Evolutionary conservation across 2,888 invertebrate genomes (phyloP).

Genomic region (Oxycera nigricornis): DNA sequence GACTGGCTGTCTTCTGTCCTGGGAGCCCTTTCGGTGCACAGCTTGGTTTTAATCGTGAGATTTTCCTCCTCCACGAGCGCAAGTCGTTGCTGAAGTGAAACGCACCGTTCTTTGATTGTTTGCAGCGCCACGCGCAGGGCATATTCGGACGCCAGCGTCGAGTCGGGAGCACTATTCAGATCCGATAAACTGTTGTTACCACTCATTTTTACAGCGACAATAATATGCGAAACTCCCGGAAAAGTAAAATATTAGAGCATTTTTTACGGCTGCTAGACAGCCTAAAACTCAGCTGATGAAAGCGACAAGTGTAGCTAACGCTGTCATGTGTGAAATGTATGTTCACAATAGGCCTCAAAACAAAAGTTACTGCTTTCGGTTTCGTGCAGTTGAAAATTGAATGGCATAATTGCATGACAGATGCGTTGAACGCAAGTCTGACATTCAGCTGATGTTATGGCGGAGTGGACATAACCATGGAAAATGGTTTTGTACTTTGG

Average conservation of each 20-base stretch:
- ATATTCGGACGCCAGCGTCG: constrained; percentile 53
- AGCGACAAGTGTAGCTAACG: background rate
- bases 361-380: background rate
- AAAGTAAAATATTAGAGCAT: background rate
- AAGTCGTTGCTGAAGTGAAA: constrained; percentile 75
- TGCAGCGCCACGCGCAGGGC: constrained; percentile 79
- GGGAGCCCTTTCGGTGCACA: background rate
- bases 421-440: background rate
- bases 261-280: background rate
- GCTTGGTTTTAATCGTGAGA: constrained; percentile 59
- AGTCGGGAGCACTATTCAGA: constrained; percentile 2
- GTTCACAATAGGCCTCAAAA: constrained; percentile 8
- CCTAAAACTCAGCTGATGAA: background rate
- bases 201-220: constrained; percentile 33
- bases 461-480: background rate
- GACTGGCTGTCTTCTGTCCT: constrained; percentile 58
- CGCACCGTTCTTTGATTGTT: constrained; percentile 83
- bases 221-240: background rate
- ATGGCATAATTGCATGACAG: background rate
- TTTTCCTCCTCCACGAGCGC: constrained; percentile 79
- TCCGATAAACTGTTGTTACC: constrained; percentile 40
- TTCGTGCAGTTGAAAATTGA: background rate
- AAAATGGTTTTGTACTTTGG: constrained; percentile 1
- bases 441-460: background rate
- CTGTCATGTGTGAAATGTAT: background rate